Conservation (phyloP, 2,113 vertebrate species). For the Seriola quinqueradiata region DNA sequence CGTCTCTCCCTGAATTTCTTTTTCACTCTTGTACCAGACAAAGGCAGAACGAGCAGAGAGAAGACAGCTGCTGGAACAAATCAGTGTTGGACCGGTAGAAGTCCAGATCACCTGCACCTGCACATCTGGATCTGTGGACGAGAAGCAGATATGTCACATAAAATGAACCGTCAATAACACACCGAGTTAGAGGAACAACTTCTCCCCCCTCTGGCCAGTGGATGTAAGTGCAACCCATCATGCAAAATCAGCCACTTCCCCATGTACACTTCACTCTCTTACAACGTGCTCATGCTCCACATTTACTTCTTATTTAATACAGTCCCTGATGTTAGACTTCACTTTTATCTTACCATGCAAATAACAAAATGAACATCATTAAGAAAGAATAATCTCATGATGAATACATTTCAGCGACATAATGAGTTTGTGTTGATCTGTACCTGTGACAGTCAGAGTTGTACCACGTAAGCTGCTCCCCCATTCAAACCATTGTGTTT, state of each 20-base stretch:
- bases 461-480: conserved; percentile 9
- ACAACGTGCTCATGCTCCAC: no score
- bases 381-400: no score
- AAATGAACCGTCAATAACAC: neutral
- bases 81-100: conserved; percentile 22
- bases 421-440: neutral
- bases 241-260: neutral
- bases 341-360: no score
- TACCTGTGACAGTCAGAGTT: conserved; percentile 55
- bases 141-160: neutral
- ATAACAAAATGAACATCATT: no score
- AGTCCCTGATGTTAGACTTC: no score
- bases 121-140: conserved; percentile 25
- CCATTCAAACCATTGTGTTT: fast-evolving
- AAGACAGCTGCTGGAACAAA: conserved; percentile 43
- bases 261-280: no score
- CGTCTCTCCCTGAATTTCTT: neutral
- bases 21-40: conserved; percentile 30
- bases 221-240: no score
- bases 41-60: neutral
- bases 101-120: conserved; percentile 39
- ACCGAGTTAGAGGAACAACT: neutral
- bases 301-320: no score
- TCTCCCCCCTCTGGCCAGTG: neutral
- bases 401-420: no score